These are phyloP conservation scores for Halcyon badia DNA, from an alignment of 2,797 vertebrate species.

Conservation along the genomic window DNA sequence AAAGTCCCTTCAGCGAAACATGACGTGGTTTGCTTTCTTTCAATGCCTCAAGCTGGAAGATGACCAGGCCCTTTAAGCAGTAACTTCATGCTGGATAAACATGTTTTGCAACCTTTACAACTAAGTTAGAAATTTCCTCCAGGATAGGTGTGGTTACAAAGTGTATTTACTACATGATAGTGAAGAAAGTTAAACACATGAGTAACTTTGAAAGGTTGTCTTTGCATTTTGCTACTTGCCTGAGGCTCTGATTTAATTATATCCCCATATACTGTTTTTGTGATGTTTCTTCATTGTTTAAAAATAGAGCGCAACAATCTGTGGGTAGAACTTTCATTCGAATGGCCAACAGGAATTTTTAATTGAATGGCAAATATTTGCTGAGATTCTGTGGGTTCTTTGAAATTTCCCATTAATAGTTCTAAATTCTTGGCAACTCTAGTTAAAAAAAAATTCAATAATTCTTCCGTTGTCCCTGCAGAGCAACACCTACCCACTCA, in stretches of 20 bases:
- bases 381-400: not conserved
- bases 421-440: not conserved
- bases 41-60: not conserved
- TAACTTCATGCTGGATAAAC: not conserved
- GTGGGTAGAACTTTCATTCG: not conserved
- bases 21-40: not conserved
- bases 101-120: not conserved
- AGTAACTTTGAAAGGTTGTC: not conserved
- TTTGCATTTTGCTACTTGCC: not conserved
- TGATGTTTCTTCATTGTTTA: not conserved
- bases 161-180: not conserved
- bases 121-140: not conserved
- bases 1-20: not conserved
- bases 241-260: not conserved
- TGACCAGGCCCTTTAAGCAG: not conserved
- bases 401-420: not conserved
- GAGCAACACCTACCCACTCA: not conserved
- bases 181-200: not conserved
- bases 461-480: not conserved
- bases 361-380: not conserved
- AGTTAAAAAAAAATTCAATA: not conserved
- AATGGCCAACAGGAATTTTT: not conserved
- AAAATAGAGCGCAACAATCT: accelerated
- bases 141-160: not conserved
- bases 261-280: not conserved